Conservation (phyloP, 2,113 vertebrate species). For the Chionis minor region DNA sequence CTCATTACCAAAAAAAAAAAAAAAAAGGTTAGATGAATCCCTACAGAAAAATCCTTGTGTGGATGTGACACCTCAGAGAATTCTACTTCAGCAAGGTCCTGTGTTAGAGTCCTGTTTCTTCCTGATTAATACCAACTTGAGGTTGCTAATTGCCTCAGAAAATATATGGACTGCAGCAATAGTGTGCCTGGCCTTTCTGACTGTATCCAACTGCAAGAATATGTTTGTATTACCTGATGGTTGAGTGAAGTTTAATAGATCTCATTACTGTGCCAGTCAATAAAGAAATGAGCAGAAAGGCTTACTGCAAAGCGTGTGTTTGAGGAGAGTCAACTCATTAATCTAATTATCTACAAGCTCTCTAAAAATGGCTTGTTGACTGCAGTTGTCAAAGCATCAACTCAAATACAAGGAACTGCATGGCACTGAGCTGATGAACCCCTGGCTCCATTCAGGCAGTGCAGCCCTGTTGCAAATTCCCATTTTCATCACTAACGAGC, state of each 20-base stretch:
- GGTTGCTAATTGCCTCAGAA: background rate
- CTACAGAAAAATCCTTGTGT: background rate
- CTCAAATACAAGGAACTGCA: background rate
- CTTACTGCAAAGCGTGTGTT: background rate
- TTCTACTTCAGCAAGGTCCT: background rate
- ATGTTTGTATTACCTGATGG: background rate
- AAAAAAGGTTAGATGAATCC: background rate
- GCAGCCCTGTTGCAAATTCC: background rate
- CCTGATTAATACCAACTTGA: background rate
- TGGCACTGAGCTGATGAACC: background rate
- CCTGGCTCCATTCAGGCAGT: fast-evolving
- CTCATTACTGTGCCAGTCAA: background rate
- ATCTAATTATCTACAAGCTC: background rate
- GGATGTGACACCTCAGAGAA: background rate
- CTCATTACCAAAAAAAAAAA: background rate
- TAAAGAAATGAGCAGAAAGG: slow-evolving; percentile 2
- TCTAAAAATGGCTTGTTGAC: background rate
- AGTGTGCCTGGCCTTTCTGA: background rate
- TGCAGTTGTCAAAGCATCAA: background rate
- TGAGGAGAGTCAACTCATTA: background rate
- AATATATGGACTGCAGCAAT: background rate
- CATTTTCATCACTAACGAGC: background rate
- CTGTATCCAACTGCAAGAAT: background rate
- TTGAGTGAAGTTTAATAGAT: background rate
- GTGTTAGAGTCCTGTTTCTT: background rate